Evolutionary conservation across 23 tunicate species (phyloP).

Genomic region (Phallusia fumigata): DNA sequence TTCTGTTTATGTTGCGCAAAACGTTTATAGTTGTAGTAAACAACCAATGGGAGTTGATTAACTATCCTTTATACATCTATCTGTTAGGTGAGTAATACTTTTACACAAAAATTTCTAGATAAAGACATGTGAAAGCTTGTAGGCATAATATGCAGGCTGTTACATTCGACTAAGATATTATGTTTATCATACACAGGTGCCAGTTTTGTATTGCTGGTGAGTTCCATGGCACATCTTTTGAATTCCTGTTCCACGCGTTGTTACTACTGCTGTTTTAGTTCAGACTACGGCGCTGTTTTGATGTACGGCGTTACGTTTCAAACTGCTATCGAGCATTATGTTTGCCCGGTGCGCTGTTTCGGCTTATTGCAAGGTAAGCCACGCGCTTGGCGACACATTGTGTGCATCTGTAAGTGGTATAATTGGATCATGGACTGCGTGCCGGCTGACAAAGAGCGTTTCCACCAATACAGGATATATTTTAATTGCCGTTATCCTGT

Average conservation of each 20-base stretch:
- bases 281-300: conserved; percentile 17
- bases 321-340: conserved; percentile 18
- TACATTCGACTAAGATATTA: too few species aligned
- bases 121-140: too few species aligned
- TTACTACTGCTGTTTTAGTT: conserved; percentile 9
- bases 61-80: neutral
- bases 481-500: too few species aligned
- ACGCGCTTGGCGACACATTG: too few species aligned
- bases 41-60: neutral
- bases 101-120: too few species aligned
- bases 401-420: too few species aligned
- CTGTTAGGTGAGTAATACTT: conserved; percentile 18
- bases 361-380: conserved; percentile 14
- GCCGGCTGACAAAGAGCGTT: too few species aligned
- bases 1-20: neutral
- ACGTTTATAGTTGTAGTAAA: neutral
- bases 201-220: conserved; percentile 21
- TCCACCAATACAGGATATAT: too few species aligned
- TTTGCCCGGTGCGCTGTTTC: conserved; percentile 25
- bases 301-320: conserved; percentile 19
- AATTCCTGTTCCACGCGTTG: conserved; percentile 8
- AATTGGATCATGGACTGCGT: too few species aligned
- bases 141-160: too few species aligned
- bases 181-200: neutral
- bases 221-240: conserved; percentile 24